Evolutionary conservation across 2,113 vertebrate species (phyloP).

Genomic region (Ondatra zibethicus): DNA sequence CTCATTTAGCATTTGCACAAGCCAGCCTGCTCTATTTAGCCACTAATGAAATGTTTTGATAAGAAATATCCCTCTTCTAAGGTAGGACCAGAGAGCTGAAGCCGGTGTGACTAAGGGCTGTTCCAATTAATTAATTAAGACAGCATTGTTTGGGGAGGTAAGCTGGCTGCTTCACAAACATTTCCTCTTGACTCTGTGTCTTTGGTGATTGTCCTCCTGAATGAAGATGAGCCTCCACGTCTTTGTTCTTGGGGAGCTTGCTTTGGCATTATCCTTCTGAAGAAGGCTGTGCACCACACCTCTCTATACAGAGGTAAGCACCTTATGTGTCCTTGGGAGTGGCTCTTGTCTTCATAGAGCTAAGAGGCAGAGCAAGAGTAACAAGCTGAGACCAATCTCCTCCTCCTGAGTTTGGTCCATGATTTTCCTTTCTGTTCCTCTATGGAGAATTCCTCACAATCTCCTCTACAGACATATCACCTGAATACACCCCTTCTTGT

Average conservation of each 20-base stretch:
- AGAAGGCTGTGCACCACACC: neutral
- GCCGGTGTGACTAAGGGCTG: neutral
- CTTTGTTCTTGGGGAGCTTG: neutral
- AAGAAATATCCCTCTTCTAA: neutral
- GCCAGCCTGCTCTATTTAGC: neutral
- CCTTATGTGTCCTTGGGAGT: accelerated
- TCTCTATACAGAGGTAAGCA: neutral
- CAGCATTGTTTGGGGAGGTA: neutral
- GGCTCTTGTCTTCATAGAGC: neutral
- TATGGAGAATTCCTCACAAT: neutral
- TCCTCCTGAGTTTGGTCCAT: neutral
- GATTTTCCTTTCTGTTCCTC: neutral
- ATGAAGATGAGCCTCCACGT: neutral
- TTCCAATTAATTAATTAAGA: neutral
- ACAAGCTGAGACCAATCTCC: neutral
- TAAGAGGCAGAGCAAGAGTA: neutral
- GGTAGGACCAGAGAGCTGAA: neutral
- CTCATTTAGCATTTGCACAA: accelerated
- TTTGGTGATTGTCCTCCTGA: neutral
- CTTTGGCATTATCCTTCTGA: neutral
- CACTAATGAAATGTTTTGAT: neutral
- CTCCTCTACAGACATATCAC: neutral
- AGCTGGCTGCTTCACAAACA: slow-evolving; percentile 33
- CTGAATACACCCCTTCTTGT: neutral
- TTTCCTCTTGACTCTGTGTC: slow-evolving; percentile 19